These are phyloP conservation scores for Mystacides longicornis DNA, from an alignment of 2,888 invertebrate genomes.

Conservation along the genomic window DNA sequence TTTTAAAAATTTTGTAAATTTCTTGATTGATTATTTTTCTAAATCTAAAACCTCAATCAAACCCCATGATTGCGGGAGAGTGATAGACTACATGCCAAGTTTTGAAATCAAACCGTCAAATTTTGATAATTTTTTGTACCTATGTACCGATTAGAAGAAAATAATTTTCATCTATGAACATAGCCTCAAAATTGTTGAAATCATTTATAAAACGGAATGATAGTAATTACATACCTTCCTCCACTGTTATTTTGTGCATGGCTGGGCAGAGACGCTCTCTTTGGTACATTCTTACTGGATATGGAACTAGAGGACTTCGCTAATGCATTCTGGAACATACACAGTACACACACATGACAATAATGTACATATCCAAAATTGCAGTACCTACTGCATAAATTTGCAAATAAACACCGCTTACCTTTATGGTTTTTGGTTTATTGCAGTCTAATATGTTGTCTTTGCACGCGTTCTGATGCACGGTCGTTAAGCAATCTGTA, in stretches of 20 bases:
- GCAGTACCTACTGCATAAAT: background rate
- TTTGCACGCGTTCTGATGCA: conserved; percentile 82
- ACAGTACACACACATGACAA: background rate
- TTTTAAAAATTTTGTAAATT: no score
- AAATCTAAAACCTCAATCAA: no score
- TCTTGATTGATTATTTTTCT: no score
- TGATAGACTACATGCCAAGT: no score
- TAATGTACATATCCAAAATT: background rate
- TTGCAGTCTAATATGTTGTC: conserved; percentile 81
- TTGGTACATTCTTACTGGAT: conserved; percentile 24
- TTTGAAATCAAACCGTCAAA: no score
- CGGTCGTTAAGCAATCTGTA: conserved; percentile 76
- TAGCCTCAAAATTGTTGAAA: no score
- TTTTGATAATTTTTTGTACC: no score
- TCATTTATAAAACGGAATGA: no score
- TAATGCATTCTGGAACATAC: conserved; percentile 22
- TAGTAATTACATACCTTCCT: conserved; percentile 22
- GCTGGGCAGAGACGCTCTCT: conserved; percentile 22
- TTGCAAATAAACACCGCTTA: conserved; percentile 29
- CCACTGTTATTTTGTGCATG: conserved; percentile 21
- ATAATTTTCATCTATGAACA: no score
- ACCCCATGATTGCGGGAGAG: no score
- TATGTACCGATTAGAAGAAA: no score
- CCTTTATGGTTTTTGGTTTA: conserved; percentile 62
- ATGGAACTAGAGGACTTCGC: conserved; percentile 25